phyloP scores from a whole-genome alignment of 2,888 invertebrate genomes.

The Dione vanillae region DNA sequence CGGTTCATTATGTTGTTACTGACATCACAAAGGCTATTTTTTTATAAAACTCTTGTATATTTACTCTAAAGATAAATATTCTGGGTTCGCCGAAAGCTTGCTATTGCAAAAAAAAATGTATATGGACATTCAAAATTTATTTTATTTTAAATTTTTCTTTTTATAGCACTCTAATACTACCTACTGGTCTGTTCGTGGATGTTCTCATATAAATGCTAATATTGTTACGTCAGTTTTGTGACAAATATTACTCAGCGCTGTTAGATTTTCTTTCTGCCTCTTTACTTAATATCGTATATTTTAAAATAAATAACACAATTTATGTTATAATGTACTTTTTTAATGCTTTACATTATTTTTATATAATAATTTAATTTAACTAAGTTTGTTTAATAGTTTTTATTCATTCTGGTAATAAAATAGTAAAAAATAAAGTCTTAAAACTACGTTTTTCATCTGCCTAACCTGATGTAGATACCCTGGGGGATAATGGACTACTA shows the following conservation, averaged over 20 bases:
- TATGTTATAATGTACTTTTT: too few relatives aligned
- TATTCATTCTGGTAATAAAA: too few relatives aligned
- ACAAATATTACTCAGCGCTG: slow-evolving; percentile 11
- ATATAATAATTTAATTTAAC: too few relatives aligned
- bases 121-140: slow-evolving; percentile 17
- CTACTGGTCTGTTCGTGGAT: slow-evolving; percentile 10
- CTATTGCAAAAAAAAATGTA: slow-evolving; percentile 15
- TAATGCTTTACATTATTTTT: too few relatives aligned
- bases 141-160: slow-evolving; percentile 16
- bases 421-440: too few relatives aligned
- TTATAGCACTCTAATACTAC: slow-evolving; percentile 3
- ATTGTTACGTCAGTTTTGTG: slow-evolving; percentile 17
- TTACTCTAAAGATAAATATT: slow-evolving; percentile 10
- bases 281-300: too few relatives aligned
- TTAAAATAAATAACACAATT: too few relatives aligned
- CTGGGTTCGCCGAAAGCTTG: slow-evolving; percentile 2
- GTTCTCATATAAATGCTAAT: slow-evolving; percentile 16
- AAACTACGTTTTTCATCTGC: too few relatives aligned
- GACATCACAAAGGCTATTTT: slow-evolving; percentile 48
- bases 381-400: too few relatives aligned
- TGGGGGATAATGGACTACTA: too few relatives aligned
- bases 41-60: slow-evolving; percentile 19
- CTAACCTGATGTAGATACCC: too few relatives aligned
- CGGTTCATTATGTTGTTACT: slow-evolving; percentile 6
- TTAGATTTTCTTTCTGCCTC: neutral